Conservation (phyloP, 2,113 vertebrate species). For the Isurus oxyrinchus region DNA sequence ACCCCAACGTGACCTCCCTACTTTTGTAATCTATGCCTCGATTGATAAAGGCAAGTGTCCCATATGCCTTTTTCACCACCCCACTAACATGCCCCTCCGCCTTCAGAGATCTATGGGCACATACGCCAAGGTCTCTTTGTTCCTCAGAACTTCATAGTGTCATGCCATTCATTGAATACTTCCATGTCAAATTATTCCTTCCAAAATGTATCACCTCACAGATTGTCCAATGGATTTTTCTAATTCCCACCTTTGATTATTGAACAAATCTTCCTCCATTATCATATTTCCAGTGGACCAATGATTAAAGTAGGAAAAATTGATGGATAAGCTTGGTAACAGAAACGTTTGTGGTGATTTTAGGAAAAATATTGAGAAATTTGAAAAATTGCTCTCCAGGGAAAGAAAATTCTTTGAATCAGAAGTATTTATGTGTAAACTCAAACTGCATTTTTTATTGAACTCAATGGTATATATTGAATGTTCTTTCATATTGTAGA, state of each 20-base stretch:
- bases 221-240: background rate
- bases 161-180: too few species aligned
- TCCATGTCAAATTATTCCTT: too few species aligned
- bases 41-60: too few species aligned
- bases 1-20: too few species aligned
- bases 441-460: background rate
- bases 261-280: background rate
- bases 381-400: background rate
- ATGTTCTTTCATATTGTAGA: background rate
- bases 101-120: too few species aligned
- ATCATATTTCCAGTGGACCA: background rate
- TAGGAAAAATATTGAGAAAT: background rate
- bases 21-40: too few species aligned
- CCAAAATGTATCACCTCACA: too few species aligned
- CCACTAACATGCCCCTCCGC: too few species aligned
- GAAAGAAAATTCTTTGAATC: background rate
- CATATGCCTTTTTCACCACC: too few species aligned
- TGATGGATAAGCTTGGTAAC: background rate
- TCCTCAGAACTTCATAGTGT: too few species aligned
- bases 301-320: background rate
- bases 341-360: background rate
- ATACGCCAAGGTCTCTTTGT: too few species aligned
- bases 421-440: background rate
- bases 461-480: background rate
- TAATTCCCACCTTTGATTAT: background rate